Evolutionary conservation across 2,113 vertebrate species (phyloP).

Genomic region (Tachysurus fulvidraco): DNA sequence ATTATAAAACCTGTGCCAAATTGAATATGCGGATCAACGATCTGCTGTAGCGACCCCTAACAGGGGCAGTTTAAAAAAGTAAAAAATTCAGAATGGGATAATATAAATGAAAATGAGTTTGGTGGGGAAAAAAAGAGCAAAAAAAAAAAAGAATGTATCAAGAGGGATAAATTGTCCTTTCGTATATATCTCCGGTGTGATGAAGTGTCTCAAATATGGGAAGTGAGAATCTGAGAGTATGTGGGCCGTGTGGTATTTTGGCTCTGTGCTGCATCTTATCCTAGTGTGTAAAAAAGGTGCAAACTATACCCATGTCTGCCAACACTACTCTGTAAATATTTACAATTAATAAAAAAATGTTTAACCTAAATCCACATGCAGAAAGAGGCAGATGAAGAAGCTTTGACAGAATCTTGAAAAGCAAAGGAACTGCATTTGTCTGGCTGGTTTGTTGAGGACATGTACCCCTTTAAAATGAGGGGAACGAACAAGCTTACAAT

Average conservation of each 20-base stretch:
- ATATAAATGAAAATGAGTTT: neutral
- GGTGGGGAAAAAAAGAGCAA: neutral
- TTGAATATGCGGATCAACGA: too few relatives aligned
- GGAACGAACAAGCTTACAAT: conserved; percentile 30
- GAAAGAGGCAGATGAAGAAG: neutral
- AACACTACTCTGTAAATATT: conserved; percentile 50
- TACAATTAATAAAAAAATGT: conserved; percentile 46
- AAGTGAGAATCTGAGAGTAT: conserved; percentile 19
- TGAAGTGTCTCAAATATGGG: conserved; percentile 10
- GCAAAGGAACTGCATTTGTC: conserved; percentile 26
- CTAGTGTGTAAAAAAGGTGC: conserved; percentile 46
- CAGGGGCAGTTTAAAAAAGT: too few relatives aligned
- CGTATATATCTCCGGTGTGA: neutral
- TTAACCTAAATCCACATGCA: neutral
- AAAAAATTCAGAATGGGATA: neutral
- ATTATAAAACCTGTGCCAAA: too few relatives aligned
- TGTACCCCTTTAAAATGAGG: conserved; percentile 35
- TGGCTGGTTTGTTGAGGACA: conserved; percentile 37
- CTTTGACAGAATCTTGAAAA: conserved; percentile 10
- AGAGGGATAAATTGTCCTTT: neutral
- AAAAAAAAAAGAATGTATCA: neutral
- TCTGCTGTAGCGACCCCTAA: too few relatives aligned
- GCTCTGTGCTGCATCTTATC: conserved; percentile 29
- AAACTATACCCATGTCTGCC: conserved; percentile 45
- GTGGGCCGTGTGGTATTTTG: conserved; percentile 40